Base-by-base conservation (phyloP, 2,113 vertebrate genomes). In the Otocyon megalotis region DNA sequence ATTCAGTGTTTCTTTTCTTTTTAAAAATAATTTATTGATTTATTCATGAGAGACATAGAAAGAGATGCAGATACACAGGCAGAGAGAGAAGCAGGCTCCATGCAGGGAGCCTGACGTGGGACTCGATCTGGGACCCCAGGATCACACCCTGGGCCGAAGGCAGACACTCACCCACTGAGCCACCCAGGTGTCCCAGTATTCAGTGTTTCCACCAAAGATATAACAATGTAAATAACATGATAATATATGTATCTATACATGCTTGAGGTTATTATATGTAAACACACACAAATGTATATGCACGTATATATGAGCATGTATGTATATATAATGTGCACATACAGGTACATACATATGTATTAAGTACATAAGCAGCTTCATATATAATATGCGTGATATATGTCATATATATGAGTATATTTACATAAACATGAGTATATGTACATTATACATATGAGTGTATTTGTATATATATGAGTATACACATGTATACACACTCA, bases 221-320 rank as follows among this genome's bases (percentile, higher is more conserved):
- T 65, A 5, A 85, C 32, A 50, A 28, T 63, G 3, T 67, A 80
- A 72, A 84, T 63, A 35, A n/a, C 60, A 91, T 69, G 13, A 54
- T 54, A 58, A 19, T 62, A 22, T n/a, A 16, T 60, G 5, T 63
- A 13, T 20, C 74, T 13, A 71, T 11, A 63, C 26, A 10, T 79
- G 2, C 12, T 54, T 85, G 20, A 94, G 28, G 54, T 62, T 37
- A 56, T 20, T 26, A 28, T 37, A 30, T 54, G 13, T 48, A 22
- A 35, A 37, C 77, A 20, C 24, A 26, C 28, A n/a, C 37, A 12
- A 43, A 28, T 12, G 28, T 17, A 43, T 20, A 60, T 28, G n/a
- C 63, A 32, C 12, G 26, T 19, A 4, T 32, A 8, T 5, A 72
- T 58, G 1, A 19, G 5, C 12, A n/a, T 56, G 3, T 0, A 15